Evolutionary conservation across 2,113 vertebrate species (phyloP).

Genomic region (Solea solea): DNA sequence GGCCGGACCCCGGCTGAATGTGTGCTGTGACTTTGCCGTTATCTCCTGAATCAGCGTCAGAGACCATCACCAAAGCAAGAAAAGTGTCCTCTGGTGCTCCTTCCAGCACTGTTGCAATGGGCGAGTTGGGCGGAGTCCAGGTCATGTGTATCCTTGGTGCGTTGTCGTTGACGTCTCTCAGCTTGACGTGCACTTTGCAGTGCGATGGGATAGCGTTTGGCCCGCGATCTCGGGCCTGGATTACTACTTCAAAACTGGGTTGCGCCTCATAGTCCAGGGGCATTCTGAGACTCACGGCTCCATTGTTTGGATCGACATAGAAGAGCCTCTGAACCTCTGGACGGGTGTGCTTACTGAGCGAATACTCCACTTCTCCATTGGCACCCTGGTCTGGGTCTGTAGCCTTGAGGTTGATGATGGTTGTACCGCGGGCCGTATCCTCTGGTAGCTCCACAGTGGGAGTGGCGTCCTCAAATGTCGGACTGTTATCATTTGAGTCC

Average conservation of each 20-base stretch:
- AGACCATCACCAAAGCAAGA: slow-evolving; percentile 87
- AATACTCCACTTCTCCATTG: slow-evolving; percentile 92
- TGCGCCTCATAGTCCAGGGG: slow-evolving; percentile 88
- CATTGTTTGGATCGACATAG: slow-evolving; percentile 80
- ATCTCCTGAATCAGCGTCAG: slow-evolving; percentile 87
- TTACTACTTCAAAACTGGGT: slow-evolving; percentile 83
- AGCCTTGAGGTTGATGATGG: slow-evolving; percentile 86
- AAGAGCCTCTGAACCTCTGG: slow-evolving; percentile 85
- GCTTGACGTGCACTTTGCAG: slow-evolving; percentile 89
- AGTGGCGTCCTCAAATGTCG: slow-evolving; percentile 85
- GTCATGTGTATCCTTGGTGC: slow-evolving; percentile 86
- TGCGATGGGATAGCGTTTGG: slow-evolving; percentile 90
- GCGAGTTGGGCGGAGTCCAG: slow-evolving; percentile 79
- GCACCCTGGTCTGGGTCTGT: slow-evolving; percentile 91
- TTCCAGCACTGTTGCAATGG: slow-evolving; percentile 83
- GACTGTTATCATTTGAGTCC: slow-evolving; percentile 95
- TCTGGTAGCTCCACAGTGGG: slow-evolving; percentile 85
- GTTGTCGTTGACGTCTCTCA: slow-evolving; percentile 90
- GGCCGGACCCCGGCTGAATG: slow-evolving; percentile 81
- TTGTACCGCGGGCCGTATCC: slow-evolving; percentile 84
- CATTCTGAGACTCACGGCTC: slow-evolving; percentile 81
- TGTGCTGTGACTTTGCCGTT: slow-evolving; percentile 85
- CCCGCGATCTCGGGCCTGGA: slow-evolving; percentile 89
- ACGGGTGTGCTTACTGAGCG: slow-evolving; percentile 85
- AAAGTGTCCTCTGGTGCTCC: slow-evolving; percentile 86